Percentiles rank a stretch among this genome's conserved stretches.
These are phyloP conservation scores for Atethmia centrago DNA, from an alignment of 2,888 invertebrate species.

Conservation along the genomic window DNA sequence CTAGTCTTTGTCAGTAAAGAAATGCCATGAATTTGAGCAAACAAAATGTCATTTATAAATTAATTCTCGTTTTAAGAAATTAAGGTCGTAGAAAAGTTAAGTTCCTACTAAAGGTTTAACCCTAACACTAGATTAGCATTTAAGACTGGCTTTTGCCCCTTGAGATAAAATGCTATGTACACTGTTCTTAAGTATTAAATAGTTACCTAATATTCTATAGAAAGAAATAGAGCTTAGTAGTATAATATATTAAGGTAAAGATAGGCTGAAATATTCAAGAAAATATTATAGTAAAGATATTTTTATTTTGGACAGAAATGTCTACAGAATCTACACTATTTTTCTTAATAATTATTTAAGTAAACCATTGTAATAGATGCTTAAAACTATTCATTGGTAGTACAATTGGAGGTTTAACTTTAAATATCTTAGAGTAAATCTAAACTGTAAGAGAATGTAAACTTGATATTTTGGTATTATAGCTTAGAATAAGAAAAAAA, in stretches of 20 bases:
- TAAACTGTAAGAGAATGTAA: constrained; percentile 68
- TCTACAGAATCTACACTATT: constrained; percentile 51
- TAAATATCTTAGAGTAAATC: constrained; percentile 59
- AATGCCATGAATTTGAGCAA: constrained; percentile 90
- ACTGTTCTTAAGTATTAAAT: constrained; percentile 45
- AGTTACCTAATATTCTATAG: constrained; percentile 25
- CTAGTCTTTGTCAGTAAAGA: constrained; percentile 83
- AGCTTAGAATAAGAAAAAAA: constrained; percentile 80
- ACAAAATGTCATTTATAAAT: constrained; percentile 76
- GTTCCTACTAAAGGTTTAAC: constrained; percentile 27
- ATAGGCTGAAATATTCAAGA: constrained; percentile 48
- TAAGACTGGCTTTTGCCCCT: constrained; percentile 66
- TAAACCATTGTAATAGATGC: constrained; percentile 54
- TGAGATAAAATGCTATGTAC: constrained; percentile 62
- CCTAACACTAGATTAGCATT: constrained; percentile 52
- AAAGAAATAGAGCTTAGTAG: constrained; percentile 33
- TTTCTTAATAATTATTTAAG: constrained; percentile 49
- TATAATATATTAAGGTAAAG: constrained; percentile 18
- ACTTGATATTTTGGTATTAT: constrained; percentile 84
- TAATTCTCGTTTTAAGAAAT: constrained; percentile 54
- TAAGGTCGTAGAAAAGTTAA: constrained; percentile 46
- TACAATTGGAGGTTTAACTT: constrained; percentile 74
- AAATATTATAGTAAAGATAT: constrained; percentile 39
- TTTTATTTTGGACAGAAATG: constrained; percentile 26
- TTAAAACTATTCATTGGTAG: constrained; percentile 81